Percentiles rank a stretch among this genome's conserved stretches.
phyloP scores from a whole-genome alignment of 2,888 invertebrate genomes.

The Pimpla rufipes region DNA sequence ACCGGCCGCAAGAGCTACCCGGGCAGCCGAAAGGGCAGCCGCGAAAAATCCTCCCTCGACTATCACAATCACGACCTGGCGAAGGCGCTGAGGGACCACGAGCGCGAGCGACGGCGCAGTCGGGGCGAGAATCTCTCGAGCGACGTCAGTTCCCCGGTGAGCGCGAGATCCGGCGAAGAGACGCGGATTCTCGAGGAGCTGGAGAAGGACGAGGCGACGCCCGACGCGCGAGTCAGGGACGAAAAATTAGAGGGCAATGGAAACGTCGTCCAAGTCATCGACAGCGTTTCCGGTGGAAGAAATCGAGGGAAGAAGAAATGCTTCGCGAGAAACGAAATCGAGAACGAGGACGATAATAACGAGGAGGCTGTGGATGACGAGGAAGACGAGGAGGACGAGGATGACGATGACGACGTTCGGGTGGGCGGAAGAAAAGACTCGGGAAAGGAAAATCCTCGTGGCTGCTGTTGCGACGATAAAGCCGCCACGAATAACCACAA shows the following conservation, averaged over 20 bases:
- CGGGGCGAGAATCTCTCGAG: slow-evolving; percentile 79
- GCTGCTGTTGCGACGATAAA: slow-evolving; percentile 82
- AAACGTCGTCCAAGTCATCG: slow-evolving; percentile 69
- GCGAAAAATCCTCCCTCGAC: slow-evolving; percentile 87
- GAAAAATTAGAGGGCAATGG: slow-evolving; percentile 76
- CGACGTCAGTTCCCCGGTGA: slow-evolving; percentile 82
- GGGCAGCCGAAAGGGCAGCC: slow-evolving; percentile 89
- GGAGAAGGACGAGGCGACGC: slow-evolving; percentile 75
- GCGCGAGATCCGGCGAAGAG: slow-evolving; percentile 81
- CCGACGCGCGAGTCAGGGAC: slow-evolving; percentile 54
- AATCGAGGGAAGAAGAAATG: slow-evolving; percentile 69
- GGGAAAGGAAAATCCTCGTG: too few species aligned
- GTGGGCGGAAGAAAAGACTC: slow-evolving; percentile 58
- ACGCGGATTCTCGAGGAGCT: slow-evolving; percentile 80
- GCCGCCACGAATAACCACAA: slow-evolving; percentile 82
- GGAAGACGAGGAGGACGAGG: too few species aligned
- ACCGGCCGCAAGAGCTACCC: slow-evolving; percentile 89
- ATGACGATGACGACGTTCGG: slow-evolving; percentile 51
- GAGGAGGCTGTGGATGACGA: too few species aligned
- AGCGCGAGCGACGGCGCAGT: slow-evolving; percentile 81
- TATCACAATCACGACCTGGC: slow-evolving; percentile 85
- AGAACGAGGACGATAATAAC: slow-evolving; percentile 11
- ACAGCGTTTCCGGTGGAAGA: slow-evolving; percentile 5
- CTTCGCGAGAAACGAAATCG: slow-evolving; percentile 27
- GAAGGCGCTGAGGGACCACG: slow-evolving; percentile 86